A percentile compares a stretch with the other conserved stretches of the same genome.
phyloP scores from a whole-genome alignment of 2,888 invertebrate genomes.

The Pilophorus perplexus region DNA sequence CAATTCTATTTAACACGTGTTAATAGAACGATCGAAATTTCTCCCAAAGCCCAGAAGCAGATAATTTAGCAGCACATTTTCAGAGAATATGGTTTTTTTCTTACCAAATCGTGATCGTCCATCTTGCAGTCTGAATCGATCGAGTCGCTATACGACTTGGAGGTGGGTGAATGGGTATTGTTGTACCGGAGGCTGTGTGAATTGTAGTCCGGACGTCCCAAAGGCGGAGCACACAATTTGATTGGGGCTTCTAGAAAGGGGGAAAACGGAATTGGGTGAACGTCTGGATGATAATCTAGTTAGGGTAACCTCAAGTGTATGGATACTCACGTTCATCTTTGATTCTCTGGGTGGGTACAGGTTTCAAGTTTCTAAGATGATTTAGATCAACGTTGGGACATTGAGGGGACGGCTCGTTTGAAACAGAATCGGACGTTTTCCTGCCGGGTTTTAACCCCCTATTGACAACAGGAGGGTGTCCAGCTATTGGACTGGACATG shows the following conservation, averaged over 20 bases:
- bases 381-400: slow-evolving; percentile 52
- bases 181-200: slow-evolving; percentile 17
- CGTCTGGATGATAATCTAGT: background rate
- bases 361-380: slow-evolving; percentile 52
- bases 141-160: slow-evolving; percentile 37
- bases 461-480: slow-evolving; percentile 71
- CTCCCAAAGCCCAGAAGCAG: too few species aligned
- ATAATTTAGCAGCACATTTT: too few species aligned
- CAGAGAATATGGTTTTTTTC: too few species aligned
- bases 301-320: background rate
- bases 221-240: slow-evolving; percentile 46
- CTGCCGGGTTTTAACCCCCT: slow-evolving; percentile 74
- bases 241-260: slow-evolving; percentile 39
- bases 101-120: slow-evolving; percentile 43
- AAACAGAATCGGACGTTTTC: slow-evolving; percentile 56
- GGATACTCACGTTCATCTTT: slow-evolving; percentile 43
- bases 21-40: too few species aligned
- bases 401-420: slow-evolving; percentile 55
- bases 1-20: too few species aligned
- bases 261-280: background rate
- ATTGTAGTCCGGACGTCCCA: slow-evolving; percentile 38
- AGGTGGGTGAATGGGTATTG: slow-evolving; percentile 38
- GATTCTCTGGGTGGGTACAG: slow-evolving; percentile 47
- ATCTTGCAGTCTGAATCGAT: slow-evolving; percentile 34
- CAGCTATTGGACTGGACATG: slow-evolving; percentile 58